A percentile compares a stretch with the other conserved stretches of the same genome.
Evolutionary conservation across 2,888 invertebrate genomes (phyloP).

Genomic region (Cephus runcator): DNA sequence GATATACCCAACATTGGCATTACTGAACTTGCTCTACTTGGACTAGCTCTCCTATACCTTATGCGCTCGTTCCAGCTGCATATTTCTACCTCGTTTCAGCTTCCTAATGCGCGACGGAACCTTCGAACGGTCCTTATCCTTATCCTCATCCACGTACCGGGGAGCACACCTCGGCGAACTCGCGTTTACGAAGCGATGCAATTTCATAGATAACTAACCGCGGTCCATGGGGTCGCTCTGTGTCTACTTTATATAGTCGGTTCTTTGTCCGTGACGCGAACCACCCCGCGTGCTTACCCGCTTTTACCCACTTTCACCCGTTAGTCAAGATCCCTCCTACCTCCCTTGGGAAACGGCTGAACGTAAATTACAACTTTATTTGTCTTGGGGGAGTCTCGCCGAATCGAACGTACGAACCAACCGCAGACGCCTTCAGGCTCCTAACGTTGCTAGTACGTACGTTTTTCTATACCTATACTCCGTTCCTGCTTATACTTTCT

Average conservation of each 20-base stretch:
- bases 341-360: conserved; percentile 29
- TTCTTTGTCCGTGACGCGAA: conserved; percentile 25
- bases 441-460: background rate
- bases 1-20: background rate
- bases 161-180: background rate
- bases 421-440: background rate
- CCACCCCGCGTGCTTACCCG: background rate
- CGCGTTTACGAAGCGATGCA: conserved; percentile 19
- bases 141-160: background rate
- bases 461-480: background rate
- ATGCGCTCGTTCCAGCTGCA: background rate
- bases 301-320: conserved; percentile 4
- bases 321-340: background rate
- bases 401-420: background rate
- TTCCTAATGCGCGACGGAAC: background rate
- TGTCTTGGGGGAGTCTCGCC: conserved; percentile 24
- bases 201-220: conserved; percentile 24
- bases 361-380: conserved; percentile 41
- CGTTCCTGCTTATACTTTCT: background rate
- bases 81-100: background rate
- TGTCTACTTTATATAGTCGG: conserved; percentile 15
- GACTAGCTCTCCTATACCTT: background rate
- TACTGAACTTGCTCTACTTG: background rate
- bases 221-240: background rate
- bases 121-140: background rate